Base-by-base conservation (phyloP, 2,888 invertebrate species). In the Acrobasis suavella region DNA sequence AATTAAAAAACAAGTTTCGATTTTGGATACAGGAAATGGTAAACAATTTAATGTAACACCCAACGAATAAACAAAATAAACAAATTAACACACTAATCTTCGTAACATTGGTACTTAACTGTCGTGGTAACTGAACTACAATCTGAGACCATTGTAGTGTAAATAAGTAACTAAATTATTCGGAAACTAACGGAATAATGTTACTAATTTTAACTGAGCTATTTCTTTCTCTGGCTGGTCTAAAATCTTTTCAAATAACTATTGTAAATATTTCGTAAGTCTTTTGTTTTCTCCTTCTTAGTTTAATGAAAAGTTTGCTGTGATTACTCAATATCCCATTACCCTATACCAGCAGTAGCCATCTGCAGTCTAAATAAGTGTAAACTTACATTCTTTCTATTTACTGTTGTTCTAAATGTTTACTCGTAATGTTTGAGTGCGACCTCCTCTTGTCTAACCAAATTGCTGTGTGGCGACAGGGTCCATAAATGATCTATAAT, bases 61-160 rank as follows among this genome's bases (percentile, higher is more conserved):
- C 42, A 42, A 9, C 54, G 32, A 32, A 32, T 7, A 32, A 32
- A 32, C 32, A 32, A 32, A 22, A 32, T 32, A 32, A 15, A 42
- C 16, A 10, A 54, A 63, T 67, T 79, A 78, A 77, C 76, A 65
- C 65, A 78, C 78, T 79, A 78, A 79, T 78, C 72, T 73, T 72
- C 68, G 66, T 72, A 74, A 73, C 72, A 52, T 61, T 50, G 50
- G 59, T 50, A 50, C 64, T 62, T 60, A 42, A 54, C 54, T 55
- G 49, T 56, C 62, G 49, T 62, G 62, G 55, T 55, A 22, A 55
- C 51, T 52, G 46, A 55, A 58, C 39, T 51, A 56, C 38, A 62
- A 56, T 37, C 15, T 15, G 49, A 42, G 51, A 42, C 32, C 32
- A 37, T 63, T 58, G 39, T 52, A 50, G 32, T 59, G 46, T 39